phyloP scores from a whole-genome alignment of 2,797 vertebrate species.

The Poliocrania exsul region DNA sequence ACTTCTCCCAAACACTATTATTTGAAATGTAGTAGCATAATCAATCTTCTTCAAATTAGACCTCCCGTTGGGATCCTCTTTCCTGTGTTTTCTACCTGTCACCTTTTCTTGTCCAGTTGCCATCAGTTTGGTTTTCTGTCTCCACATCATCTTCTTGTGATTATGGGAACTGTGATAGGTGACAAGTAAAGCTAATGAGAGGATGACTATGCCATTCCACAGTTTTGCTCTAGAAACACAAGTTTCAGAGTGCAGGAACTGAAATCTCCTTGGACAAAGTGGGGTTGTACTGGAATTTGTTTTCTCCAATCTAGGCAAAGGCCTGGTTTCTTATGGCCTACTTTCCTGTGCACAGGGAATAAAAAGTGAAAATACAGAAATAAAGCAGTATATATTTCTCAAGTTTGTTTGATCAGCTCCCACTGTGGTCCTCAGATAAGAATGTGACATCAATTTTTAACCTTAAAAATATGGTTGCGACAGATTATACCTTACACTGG shows the following conservation, averaged over 20 bases:
- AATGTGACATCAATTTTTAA: not conserved
- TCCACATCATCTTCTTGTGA: not conserved
- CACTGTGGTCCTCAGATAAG: not conserved
- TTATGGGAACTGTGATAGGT: not conserved
- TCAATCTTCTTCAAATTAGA: not conserved
- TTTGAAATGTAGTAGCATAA: not conserved
- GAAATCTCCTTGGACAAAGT: not conserved
- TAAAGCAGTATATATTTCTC: not conserved
- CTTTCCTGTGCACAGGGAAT: not conserved
- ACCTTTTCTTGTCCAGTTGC: not conserved
- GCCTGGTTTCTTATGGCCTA: not conserved
- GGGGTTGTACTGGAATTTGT: not conserved
- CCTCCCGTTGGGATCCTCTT: not conserved
- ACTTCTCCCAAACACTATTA: not conserved
- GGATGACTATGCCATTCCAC: not conserved
- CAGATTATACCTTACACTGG: accelerated
- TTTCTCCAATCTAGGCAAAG: not conserved
- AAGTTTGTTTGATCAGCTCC: not conserved
- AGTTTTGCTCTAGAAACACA: not conserved
- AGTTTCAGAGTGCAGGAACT: accelerated
- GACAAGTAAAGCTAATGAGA: not conserved
- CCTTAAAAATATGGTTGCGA: not conserved
- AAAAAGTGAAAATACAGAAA: not conserved
- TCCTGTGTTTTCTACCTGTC: not conserved
- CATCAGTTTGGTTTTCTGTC: not conserved